Base-by-base conservation (phyloP, 2,888 invertebrate genomes). In the Atherix ibis region DNA sequence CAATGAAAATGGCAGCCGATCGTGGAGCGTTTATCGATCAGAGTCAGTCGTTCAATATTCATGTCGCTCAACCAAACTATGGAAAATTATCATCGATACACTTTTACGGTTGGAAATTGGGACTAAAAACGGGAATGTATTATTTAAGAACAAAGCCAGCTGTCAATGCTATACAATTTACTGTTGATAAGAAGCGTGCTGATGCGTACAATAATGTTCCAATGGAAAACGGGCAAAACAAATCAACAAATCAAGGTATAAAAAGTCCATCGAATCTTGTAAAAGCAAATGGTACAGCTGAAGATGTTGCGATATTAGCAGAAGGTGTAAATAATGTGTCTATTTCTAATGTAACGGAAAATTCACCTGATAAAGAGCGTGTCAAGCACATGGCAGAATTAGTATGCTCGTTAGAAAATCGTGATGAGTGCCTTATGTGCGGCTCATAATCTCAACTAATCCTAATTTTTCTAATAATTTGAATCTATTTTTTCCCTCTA, bases 61-160 rank as follows among this genome's bases (percentile, higher is more conserved):
- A 97, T 60, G 87, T 99, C 37, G 94, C 89, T 4, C 81, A 87
- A 53, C 91, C 98, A 4, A 87, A 80, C 52, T 87, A 87, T 53
- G 89, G 84, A 4, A 89, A 89, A 56, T 65, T 98, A 35, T 87
- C 92, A 2, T 95, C 95, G 3, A 97, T 99, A 74, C 98, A 99
- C 63, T 98, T 98, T 61, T 87, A 88, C 57, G 88, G 87, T 0
- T 98, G 98, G 98, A 81, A 85, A 63, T 71, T 80, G 62, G 97
- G 97, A 3, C 65, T 98, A 37, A 98, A 98, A 65, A 98, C 97
- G 2, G 98, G 98, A 32, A 95, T 98, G 95, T 99, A 98, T 60
- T 97, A 98, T 57, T 65, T 98, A 43, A 72, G 95, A 32, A 95
- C 94, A 0, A 94, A 92, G 55, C 89, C 97, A 5, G 97, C 97